Conservation (phyloP, 2,113 vertebrate genomes). For the Psammodynastes pulverulentus region DNA sequence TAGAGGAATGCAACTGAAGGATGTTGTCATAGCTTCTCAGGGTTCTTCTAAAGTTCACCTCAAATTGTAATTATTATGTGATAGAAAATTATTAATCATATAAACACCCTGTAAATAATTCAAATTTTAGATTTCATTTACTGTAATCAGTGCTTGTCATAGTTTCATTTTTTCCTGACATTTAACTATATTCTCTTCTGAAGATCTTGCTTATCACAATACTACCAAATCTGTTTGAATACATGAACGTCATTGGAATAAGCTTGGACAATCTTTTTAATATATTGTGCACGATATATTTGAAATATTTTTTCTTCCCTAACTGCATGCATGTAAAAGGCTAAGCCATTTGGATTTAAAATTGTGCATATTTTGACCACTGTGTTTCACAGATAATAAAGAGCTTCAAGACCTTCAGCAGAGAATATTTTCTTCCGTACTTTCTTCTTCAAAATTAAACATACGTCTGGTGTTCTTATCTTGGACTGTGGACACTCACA, state of each 20-base stretch:
- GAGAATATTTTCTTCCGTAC: background rate
- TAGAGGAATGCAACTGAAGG: background rate
- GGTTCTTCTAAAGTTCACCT: background rate
- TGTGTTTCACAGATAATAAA: background rate
- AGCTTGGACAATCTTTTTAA: background rate
- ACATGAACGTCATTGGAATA: background rate
- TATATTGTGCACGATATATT: background rate
- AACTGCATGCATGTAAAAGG: background rate
- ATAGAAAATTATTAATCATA: background rate
- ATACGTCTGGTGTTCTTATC: background rate
- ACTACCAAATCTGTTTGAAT: background rate
- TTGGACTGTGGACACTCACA: background rate
- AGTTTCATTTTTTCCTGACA: background rate
- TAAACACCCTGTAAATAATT: background rate
- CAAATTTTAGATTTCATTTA: background rate
- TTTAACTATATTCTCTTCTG: background rate
- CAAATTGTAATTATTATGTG: background rate
- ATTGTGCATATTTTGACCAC: background rate
- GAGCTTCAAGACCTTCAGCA: background rate
- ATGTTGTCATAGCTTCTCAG: background rate
- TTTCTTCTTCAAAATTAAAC: background rate
- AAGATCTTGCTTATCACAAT: background rate
- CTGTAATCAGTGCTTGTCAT: background rate
- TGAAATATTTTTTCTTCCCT: background rate
- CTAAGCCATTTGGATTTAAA: background rate